These are phyloP conservation scores for Noctua janthe DNA, from an alignment of 2,888 invertebrate genomes.

Conservation along the genomic window DNA sequence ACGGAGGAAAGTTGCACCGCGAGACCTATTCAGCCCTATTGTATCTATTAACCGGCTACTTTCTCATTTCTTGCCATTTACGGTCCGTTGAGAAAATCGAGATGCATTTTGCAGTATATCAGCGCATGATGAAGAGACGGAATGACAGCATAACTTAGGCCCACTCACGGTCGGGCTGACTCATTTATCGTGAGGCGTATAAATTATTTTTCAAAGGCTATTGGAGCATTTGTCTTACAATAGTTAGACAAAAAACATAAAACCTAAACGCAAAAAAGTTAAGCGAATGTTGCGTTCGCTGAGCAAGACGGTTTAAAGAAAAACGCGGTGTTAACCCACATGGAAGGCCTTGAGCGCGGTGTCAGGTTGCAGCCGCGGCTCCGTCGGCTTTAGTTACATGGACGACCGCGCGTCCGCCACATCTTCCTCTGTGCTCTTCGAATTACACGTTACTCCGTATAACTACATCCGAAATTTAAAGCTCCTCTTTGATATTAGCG, in stretches of 20 bases:
- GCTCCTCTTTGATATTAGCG: conserved; percentile 46
- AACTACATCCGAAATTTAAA: conserved; percentile 56
- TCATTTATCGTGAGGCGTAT: conserved; percentile 62
- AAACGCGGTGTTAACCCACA: conserved; percentile 84
- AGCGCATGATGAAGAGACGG: conserved; percentile 78
- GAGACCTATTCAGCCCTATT: conserved; percentile 88
- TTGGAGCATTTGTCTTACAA: conserved; percentile 47
- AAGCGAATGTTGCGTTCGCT: conserved; percentile 64
- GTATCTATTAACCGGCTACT: conserved; percentile 89
- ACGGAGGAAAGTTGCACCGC: conserved; percentile 85
- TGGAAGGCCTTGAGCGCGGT: conserved; percentile 86
- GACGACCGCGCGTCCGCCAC: conserved; percentile 79
- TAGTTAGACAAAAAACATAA: conserved; percentile 40
- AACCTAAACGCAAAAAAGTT: conserved; percentile 60
- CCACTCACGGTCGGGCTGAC: conserved; percentile 66
- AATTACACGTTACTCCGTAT: conserved; percentile 66
- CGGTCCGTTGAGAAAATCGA: conserved; percentile 87
- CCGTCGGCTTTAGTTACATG: conserved; percentile 82
- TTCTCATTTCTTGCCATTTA: conserved; percentile 89
- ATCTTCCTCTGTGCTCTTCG: conserved; percentile 74
- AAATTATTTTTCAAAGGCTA: conserved; percentile 56
- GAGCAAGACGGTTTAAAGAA: conserved; percentile 77
- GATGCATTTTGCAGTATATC: conserved; percentile 82
- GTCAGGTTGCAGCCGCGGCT: conserved; percentile 77
- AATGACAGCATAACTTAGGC: conserved; percentile 76